These are phyloP conservation scores for Ethmia dodecea DNA, from an alignment of 2,888 invertebrate species.

Conservation along the genomic window DNA sequence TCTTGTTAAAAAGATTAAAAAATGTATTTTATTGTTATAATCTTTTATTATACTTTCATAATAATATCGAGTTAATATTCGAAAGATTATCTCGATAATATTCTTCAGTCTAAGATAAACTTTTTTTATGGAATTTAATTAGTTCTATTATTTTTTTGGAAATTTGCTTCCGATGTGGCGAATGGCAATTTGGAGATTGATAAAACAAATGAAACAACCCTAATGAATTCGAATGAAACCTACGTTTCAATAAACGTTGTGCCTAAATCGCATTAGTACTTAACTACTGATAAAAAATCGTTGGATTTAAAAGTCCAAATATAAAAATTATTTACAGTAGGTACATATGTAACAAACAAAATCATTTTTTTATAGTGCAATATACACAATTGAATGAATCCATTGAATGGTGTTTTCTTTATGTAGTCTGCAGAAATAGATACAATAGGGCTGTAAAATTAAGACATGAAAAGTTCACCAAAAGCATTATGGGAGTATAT, in stretches of 20 bases:
- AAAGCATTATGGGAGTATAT: slow-evolving; percentile 44
- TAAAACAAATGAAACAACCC: not conserved
- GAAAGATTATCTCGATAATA: slow-evolving; percentile 8
- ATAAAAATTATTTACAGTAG: not conserved
- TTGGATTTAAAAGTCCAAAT: slow-evolving; percentile 10
- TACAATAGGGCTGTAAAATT: slow-evolving; percentile 63
- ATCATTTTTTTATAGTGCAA: slow-evolving; percentile 55
- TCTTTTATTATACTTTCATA: slow-evolving; percentile 30
- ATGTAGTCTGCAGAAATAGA: slow-evolving; percentile 29
- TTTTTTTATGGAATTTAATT: slow-evolving; percentile 25
- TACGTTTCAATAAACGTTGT: slow-evolving; percentile 16
- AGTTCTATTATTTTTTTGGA: not conserved
- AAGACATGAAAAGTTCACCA: slow-evolving; percentile 48
- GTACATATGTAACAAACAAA: not conserved
- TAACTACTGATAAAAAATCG: slow-evolving; percentile 17
- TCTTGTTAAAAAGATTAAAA: slow-evolving; percentile 29
- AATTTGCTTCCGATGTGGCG: not conserved
- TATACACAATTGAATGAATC: slow-evolving; percentile 39
- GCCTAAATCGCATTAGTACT: slow-evolving; percentile 35
- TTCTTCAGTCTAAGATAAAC: slow-evolving; percentile 24
- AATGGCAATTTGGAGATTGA: not conserved
- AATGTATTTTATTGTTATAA: slow-evolving; percentile 38
- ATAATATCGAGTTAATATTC: slow-evolving; percentile 26
- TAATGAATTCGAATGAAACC: not conserved
- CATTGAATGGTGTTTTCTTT: slow-evolving; percentile 55